A percentile compares a stretch with the other conserved stretches of the same genome.
These are phyloP conservation scores for Cremastinae sp. DNA, from an alignment of 2,888 invertebrate species.

Conservation along the genomic window DNA sequence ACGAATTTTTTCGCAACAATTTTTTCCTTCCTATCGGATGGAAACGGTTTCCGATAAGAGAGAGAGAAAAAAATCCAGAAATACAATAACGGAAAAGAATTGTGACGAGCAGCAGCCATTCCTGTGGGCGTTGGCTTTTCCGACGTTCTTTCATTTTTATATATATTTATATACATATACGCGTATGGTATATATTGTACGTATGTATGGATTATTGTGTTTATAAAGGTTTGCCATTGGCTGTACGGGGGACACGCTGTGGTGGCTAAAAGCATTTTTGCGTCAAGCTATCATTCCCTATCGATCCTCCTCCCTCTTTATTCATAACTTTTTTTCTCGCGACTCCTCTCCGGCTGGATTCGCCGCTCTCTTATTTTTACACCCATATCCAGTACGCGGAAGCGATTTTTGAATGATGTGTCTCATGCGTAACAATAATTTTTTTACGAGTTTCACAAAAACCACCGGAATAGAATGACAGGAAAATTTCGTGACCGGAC, in stretches of 20 bases:
- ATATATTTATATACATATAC: neutral
- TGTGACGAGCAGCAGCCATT: conserved; percentile 48
- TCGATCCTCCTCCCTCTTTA: conserved; percentile 77
- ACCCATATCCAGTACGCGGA: conserved; percentile 23
- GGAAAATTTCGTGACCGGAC: conserved; percentile 69
- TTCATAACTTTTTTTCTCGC: conserved; percentile 71
- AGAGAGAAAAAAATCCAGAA: conserved; percentile 21
- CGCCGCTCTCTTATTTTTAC: conserved; percentile 49
- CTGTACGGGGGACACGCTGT: conserved; percentile 69
- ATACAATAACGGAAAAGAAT: conserved; percentile 36
- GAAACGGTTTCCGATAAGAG: too few species aligned
- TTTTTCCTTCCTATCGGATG: too few species aligned
- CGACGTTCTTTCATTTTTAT: neutral
- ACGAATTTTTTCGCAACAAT: conserved; percentile 1
- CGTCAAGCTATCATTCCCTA: conserved; percentile 77
- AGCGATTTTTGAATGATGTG: conserved; percentile 33
- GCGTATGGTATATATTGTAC: too few species aligned
- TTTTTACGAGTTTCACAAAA: conserved; percentile 48
- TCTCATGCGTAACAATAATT: conserved; percentile 1
- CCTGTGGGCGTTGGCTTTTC: conserved; percentile 52
- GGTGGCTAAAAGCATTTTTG: conserved; percentile 79
- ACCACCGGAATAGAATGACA: conserved; percentile 19
- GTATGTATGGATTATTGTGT: neutral
- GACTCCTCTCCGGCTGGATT: conserved; percentile 31
- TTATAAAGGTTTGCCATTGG: conserved; percentile 26